Base-by-base conservation (phyloP, 2,113 vertebrate species). In the Clupea harengus region DNA sequence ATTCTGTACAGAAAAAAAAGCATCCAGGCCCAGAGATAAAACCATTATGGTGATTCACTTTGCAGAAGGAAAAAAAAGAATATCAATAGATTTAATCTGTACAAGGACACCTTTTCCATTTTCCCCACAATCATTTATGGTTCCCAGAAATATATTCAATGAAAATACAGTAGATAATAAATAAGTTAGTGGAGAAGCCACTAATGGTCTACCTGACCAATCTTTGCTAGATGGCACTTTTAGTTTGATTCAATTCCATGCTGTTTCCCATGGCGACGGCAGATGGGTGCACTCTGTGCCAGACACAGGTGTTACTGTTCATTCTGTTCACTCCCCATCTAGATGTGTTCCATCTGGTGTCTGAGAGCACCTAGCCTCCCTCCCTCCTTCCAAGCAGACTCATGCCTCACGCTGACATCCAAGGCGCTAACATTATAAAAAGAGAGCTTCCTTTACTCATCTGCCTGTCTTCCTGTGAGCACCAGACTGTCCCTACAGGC, bases 291-390 rank as follows among this genome's bases (percentile, higher is more conserved):
- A 78, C 39, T 5, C 0, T 44, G 25, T 44, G 72, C 72, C 72
- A 78, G 13, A 32, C 72, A 2, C 28, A 44, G 39, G 28, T 78
- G 72, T 78, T 78, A 18, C 72, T 78, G 72, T 32, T 78, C 28
- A 78, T 8, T 78, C 46, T 6, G 46, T 10, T 39, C 39, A 39
- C 39, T 39, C 32, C 72, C 11, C 22, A 28, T 39, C 32, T 17
- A 78, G 13, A 78, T 78, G 67, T 10, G 72, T 78, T 78, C 72
- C 72, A 78, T 78, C 72, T 78, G 72, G 10, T 39, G 32, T 78
- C 72, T 78, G 72, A 39, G 72, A 32, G 72, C 72, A 78, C 28
- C 72, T 32, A 44, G 72, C n/a, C 64, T 32, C 6, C 25, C 64
- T 32, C 6, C 25, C 64, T 72, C n/a, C 25, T 2, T 32, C n/a